Percentiles rank a stretch among this genome's conserved stretches.
These are phyloP conservation scores for Drosophila sulfurigaster DNA, from an alignment of 1,140 invertebrate species.

Conservation along the genomic window DNA sequence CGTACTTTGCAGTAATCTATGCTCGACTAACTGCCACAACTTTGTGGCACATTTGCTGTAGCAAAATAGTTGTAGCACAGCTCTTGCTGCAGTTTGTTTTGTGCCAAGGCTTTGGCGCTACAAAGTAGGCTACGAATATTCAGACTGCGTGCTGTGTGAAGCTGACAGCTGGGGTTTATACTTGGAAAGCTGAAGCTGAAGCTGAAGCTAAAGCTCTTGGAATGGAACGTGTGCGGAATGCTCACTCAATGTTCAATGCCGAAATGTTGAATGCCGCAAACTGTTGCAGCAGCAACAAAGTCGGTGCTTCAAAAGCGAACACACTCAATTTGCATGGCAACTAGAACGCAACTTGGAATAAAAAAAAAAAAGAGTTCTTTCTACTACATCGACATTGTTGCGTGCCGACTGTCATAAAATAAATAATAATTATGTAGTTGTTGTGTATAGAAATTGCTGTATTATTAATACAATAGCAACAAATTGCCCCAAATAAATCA, in stretches of 20 bases:
- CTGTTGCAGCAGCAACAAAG: slow-evolving; percentile 19
- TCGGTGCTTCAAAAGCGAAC: not conserved
- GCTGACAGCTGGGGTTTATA: not conserved
- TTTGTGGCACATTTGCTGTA: not conserved
- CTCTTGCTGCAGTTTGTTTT: not conserved
- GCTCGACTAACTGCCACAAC: not conserved
- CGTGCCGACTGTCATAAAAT: slow-evolving; percentile 9
- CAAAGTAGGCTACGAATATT: slow-evolving; percentile 28
- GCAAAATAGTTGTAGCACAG: not conserved
- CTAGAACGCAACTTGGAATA: not conserved
- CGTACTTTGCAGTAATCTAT: not conserved
- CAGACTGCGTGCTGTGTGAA: not conserved
- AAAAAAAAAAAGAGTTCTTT: not conserved
- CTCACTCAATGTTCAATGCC: not conserved
- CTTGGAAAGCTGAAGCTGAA: not conserved
- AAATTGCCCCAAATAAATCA: slow-evolving; percentile 3
- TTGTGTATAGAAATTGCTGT: slow-evolving; percentile 11
- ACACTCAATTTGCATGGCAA: slow-evolving; percentile 22
- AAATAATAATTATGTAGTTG: slow-evolving; percentile 6
- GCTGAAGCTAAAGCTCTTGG: not conserved
- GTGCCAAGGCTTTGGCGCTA: slow-evolving; percentile 11
- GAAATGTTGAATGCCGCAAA: slow-evolving; percentile 1
- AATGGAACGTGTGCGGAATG: slow-evolving; percentile 3
- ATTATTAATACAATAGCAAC: slow-evolving; percentile 1
- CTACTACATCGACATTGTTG: not conserved